Evolutionary conservation across 2,888 invertebrate species (phyloP), one percentile per base, ranked within the genome.

Genomic region (Stomorhina lunata): DNA sequence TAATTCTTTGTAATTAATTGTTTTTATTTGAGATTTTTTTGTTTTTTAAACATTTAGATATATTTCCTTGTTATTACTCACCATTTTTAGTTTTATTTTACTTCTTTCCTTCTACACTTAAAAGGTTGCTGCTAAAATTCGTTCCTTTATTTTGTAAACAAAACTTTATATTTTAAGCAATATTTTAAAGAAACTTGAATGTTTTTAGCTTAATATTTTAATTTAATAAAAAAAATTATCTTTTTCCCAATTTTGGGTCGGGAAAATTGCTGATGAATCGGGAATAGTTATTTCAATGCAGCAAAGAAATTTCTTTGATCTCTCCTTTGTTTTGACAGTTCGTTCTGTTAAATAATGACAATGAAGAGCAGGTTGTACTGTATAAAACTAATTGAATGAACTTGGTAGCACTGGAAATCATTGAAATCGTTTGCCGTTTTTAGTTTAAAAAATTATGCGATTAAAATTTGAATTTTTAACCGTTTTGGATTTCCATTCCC

Each of bases 1-100:
- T 59, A 57, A 34, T 45, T n/a, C 22, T 15, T 53, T 69, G 12
- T 53, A 57, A 40, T 37, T 3, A 20, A 17, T 1, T 2, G 4
- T 65, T 4, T 43, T 20, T 12, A 7, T 25, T 20, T 34, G 34
- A 40, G 43, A 55, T 45, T 17, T 43, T 1, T 43, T 45, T 57
- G 20, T 32, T 59, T 72, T 43, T n/a, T n/a, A n/a, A n/a, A n/a
- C 2, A 34, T 34, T 43, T 57, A 40, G 12, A 27, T 22, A 63
- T 61, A 69, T 40, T 61, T 66, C 12, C 22, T 55, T 43, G 40
- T 45, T 75, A 80, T 83, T 83, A 83, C 83, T 83, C 83, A 83
- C 83, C 83, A 83, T 83, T 80, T 73, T 82, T 34, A 25, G 32
- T 43, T 43, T 34, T 65, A 40, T 63, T 59, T 12, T 59, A 45